phyloP scores from a whole-genome alignment of 1,140 invertebrate species.

The Drosophila subobscura region DNA sequence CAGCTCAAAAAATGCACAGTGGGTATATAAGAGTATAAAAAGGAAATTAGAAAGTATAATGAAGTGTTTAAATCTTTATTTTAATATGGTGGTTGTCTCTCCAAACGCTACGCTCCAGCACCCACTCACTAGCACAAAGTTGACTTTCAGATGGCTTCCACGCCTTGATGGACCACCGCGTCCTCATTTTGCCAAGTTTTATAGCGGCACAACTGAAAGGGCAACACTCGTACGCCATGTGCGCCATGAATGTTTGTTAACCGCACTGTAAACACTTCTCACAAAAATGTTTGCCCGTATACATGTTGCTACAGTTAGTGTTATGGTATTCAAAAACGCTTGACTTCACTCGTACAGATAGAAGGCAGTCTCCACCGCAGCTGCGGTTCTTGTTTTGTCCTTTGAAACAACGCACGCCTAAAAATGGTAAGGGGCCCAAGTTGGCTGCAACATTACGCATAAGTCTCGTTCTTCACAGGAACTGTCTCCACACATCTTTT shows the following conservation, averaged over 20 bases:
- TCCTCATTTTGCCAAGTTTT: conserved; percentile 65
- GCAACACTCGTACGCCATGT: conserved; percentile 68
- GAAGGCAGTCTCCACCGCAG: conserved; percentile 30
- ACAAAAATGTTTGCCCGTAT: conserved; percentile 58
- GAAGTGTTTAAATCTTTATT: conserved; percentile 53
- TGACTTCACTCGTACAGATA: conserved; percentile 9
- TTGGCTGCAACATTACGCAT: conserved; percentile 40
- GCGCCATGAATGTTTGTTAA: conserved; percentile 73
- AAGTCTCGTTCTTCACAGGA: conserved; percentile 24
- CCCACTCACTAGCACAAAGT: too few relatives aligned
- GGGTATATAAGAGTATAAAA: conserved; percentile 11
- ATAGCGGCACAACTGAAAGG: conserved; percentile 13
- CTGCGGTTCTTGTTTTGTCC: conserved; percentile 47
- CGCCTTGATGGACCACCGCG: conserved; percentile 35
- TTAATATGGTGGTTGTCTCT: conserved; percentile 41
- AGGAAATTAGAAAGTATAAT: conserved; percentile 71
- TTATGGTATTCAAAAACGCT: conserved; percentile 52
- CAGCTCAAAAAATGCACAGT: too few relatives aligned
- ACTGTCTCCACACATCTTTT: conserved; percentile 18
- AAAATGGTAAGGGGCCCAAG: conserved; percentile 46
- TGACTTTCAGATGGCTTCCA: too few relatives aligned
- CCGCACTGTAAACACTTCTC: conserved; percentile 60
- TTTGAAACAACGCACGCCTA: conserved; percentile 49
- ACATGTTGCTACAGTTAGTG: conserved; percentile 38
- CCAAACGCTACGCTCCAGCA: neutral